phyloP scores from a whole-genome alignment of 2,888 invertebrate genomes.

The Eupithecia abbreviata region DNA sequence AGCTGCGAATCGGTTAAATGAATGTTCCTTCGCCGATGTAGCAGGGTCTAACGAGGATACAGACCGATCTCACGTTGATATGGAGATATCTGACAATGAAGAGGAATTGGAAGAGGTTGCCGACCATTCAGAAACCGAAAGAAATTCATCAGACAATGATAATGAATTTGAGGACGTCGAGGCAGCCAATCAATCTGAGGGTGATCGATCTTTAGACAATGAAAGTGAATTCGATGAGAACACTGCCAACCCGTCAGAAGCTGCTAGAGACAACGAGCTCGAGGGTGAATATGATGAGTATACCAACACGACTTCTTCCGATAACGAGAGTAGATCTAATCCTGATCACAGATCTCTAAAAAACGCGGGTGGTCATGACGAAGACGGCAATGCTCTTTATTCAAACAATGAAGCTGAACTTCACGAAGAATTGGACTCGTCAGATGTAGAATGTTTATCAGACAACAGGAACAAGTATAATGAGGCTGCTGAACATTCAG shows the following conservation, averaged over 20 bases:
- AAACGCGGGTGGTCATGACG: neutral
- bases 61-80: neutral
- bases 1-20: neutral
- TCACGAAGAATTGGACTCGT: neutral
- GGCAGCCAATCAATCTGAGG: neutral
- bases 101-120: neutral
- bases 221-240: neutral
- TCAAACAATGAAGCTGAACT: neutral
- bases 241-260: neutral
- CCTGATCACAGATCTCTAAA: neutral
- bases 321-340: neutral
- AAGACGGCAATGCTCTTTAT: neutral
- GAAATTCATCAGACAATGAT: neutral
- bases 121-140: neutral
- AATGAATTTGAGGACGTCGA: neutral
- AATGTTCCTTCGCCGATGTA: neutral
- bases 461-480: neutral
- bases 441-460: conserved; percentile 6
- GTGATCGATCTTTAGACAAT: neutral
- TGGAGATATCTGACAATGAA: neutral
- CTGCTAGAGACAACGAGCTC: neutral
- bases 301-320: neutral
- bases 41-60: neutral
- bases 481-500: neutral
- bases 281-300: neutral